A percentile compares a stretch with the other conserved stretches of the same genome.
These are phyloP conservation scores for Dendrocincla fuliginosa DNA, from an alignment of 2,797 vertebrate genomes.

Conservation along the genomic window DNA sequence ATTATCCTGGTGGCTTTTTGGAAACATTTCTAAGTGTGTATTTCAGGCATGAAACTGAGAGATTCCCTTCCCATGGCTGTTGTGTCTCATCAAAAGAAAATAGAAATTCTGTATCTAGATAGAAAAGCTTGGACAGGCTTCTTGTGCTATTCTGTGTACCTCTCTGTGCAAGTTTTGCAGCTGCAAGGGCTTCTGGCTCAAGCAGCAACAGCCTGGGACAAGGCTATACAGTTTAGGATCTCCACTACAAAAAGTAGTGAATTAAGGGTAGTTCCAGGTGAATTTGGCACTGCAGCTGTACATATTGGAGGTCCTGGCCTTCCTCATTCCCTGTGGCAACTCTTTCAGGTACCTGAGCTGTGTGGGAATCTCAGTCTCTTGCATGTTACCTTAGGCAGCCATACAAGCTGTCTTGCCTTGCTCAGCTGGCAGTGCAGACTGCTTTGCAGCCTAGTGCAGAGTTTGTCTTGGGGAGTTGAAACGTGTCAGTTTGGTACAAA, in stretches of 20 bases:
- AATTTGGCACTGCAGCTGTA: neutral
- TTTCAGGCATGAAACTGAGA: neutral
- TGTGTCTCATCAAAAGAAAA: neutral
- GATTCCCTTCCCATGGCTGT: neutral
- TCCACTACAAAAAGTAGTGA: neutral
- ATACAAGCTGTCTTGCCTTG: neutral
- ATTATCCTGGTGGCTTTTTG: neutral
- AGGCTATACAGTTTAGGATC: neutral
- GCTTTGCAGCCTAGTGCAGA: neutral
- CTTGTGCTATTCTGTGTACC: neutral
- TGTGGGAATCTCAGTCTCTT: neutral
- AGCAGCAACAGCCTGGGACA: neutral
- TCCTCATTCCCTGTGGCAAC: neutral
- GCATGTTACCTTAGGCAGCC: neutral
- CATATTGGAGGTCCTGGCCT: neutral
- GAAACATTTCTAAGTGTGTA: neutral
- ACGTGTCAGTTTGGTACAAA: accelerated
- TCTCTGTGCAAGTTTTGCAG: neutral
- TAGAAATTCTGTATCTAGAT: neutral
- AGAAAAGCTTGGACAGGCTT: neutral
- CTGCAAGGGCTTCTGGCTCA: neutral
- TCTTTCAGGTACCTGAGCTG: neutral
- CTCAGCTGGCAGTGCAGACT: neutral
- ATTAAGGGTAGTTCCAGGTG: neutral
- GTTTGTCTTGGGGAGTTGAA: neutral